Evolutionary conservation across 2,113 vertebrate species (phyloP).

Genomic region (Xyliphius kryptos): DNA sequence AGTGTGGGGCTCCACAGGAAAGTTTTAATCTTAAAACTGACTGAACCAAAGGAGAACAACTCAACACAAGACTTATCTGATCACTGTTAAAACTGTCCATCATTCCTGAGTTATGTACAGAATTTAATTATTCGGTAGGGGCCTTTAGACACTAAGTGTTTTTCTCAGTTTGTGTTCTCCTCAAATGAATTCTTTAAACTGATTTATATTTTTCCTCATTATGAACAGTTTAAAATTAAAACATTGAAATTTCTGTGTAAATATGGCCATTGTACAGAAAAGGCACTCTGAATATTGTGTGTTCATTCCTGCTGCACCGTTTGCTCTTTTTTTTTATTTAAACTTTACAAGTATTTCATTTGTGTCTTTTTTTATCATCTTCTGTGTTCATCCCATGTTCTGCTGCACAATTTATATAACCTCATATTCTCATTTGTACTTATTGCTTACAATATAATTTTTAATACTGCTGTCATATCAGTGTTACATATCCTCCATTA

Average conservation of each 20-base stretch:
- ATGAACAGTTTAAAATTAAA: too few relatives aligned
- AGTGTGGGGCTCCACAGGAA: conserved; percentile 54
- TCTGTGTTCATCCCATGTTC: neutral
- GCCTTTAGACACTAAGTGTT: neutral
- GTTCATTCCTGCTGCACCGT: neutral
- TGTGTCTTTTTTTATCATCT: neutral
- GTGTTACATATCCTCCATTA: neutral
- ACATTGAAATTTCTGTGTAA: conserved; percentile 46
- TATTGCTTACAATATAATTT: too few relatives aligned
- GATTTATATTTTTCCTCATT: too few relatives aligned
- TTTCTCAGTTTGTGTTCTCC: too few relatives aligned
- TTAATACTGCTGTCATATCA: neutral
- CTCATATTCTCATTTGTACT: too few relatives aligned
- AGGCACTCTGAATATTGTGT: conserved; percentile 8
- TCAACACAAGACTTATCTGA: conserved; percentile 38
- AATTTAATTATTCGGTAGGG: conserved; percentile 42
- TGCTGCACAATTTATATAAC: neutral
- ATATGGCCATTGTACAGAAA: conserved; percentile 57
- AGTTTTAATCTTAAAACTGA: conserved; percentile 68
- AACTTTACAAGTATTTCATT: neutral
- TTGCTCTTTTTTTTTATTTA: neutral
- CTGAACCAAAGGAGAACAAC: conserved; percentile 48
- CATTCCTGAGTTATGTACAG: conserved; percentile 36
- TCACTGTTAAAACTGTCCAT: conserved; percentile 49
- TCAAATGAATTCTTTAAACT: too few relatives aligned